Base-by-base conservation (phyloP, 2,888 invertebrate species). In the Ochropleura leucogaster region DNA sequence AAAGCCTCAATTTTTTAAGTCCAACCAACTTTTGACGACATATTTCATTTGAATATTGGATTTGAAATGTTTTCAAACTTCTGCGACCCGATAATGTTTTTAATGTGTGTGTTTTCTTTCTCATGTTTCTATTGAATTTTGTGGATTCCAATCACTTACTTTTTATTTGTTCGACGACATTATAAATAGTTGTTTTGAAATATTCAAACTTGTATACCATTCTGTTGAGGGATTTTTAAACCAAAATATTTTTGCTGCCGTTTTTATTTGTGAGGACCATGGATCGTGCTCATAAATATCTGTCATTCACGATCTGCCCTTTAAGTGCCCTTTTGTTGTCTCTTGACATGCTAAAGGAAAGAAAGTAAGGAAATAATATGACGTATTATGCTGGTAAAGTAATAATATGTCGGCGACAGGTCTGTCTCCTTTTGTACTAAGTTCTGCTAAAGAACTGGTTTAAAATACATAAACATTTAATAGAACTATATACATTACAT, bases 41-140 rank as follows among this genome's bases (percentile, higher is more conserved):
- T 79, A 79, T 72, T 77, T 69, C 66, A 74, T 82, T 75, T 75
- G 72, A 83, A 83, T 83, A 79, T 85, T 75, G 79, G 63, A 83
- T 79, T 67, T 81, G 59, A 55, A 83, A 74, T 69, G 53, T 84
- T 74, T 57, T 8, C n/a, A 67, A 83, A 85, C 53, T 85, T 85
- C 42, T 44, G 20, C 66, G 70, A 75, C 63, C 42, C 59, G 75
- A 79, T 75, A 85, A 82, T 82, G 46, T 74, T 53, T 74, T 70
- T 71, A 84, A 72, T 72, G 68, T 73, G 18, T 63, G 57, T 72
- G 59, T 68, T 72, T 60, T 68, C 67, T 80, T 67, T 64, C 63
- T 62, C 53, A 70, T 60, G 40, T 74, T 74, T 40, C 67, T 51
- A 68, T 79, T 57, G 80, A 81, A 74, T 84, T 66, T 64, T 40